Percentiles rank a stretch among this genome's conserved stretches.
Evolutionary conservation across 2,797 vertebrate genomes (phyloP).

Genomic region (Sarcophilus harrisii): DNA sequence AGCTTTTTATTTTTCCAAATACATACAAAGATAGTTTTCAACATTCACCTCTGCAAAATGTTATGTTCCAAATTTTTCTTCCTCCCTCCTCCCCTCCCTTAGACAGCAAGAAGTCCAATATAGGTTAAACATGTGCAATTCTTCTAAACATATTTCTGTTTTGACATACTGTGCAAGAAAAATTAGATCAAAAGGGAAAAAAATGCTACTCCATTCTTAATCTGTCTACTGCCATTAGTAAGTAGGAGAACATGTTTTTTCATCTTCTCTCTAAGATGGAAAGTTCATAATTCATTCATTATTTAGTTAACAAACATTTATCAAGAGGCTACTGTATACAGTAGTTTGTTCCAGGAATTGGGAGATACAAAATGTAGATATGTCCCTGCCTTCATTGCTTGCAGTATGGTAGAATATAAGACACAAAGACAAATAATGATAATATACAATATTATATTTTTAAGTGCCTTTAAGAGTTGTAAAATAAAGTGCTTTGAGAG

Average conservation of each 20-base stretch:
- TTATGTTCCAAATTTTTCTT: too few species aligned
- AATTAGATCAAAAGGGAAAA: too few species aligned
- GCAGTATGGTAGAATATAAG: not conserved
- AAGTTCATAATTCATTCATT: not conserved
- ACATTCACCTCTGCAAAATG: too few species aligned
- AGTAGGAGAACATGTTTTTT: not conserved
- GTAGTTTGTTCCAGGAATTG: not conserved
- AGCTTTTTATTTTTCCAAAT: too few species aligned
- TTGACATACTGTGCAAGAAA: too few species aligned
- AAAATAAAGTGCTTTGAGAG: not conserved
- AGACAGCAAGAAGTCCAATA: too few species aligned
- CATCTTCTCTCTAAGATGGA: not conserved
- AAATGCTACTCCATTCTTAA: not conserved
- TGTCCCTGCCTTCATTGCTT: not conserved
- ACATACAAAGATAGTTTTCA: too few species aligned
- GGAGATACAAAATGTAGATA: not conserved
- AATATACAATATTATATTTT: not conserved
- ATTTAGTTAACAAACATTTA: not conserved
- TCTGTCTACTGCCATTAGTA: not conserved
- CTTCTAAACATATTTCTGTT: too few species aligned
- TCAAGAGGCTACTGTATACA: not conserved
- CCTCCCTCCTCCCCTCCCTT: too few species aligned
- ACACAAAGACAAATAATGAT: not conserved
- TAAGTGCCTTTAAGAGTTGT: not conserved
- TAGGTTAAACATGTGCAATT: too few species aligned